These are phyloP conservation scores for Eolophus roseicapilla DNA, from an alignment of 2,113 vertebrate species.

Conservation along the genomic window DNA sequence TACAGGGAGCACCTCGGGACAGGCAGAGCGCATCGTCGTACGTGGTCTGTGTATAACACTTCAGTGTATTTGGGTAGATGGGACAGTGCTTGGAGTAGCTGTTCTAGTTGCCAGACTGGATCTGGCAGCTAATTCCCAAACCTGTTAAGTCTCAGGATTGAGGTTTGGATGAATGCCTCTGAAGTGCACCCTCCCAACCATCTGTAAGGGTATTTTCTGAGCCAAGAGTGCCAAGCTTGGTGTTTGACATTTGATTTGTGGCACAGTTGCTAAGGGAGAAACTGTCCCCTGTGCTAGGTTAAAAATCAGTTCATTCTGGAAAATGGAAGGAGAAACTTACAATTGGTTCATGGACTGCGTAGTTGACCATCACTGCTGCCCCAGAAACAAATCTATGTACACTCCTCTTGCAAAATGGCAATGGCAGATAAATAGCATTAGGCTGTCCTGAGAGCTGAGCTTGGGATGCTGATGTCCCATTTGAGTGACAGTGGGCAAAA, in stretches of 20 bases:
- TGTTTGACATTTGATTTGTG: background rate
- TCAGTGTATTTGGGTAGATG: background rate
- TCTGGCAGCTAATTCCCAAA: background rate
- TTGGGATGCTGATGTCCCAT: background rate
- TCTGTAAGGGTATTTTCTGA: background rate
- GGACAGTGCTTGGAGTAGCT: background rate
- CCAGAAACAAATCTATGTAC: fast-evolving
- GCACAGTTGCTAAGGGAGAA: background rate
- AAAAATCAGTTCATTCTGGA: background rate
- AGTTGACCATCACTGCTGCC: background rate
- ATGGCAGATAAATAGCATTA: background rate
- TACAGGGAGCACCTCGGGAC: background rate
- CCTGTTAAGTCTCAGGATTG: background rate
- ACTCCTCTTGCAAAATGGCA: background rate
- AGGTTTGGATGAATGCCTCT: background rate
- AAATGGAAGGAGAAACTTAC: background rate
- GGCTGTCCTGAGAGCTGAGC: background rate
- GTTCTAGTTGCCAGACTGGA: background rate
- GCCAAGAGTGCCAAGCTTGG: background rate
- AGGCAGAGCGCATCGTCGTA: fast-evolving
- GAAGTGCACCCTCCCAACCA: background rate
- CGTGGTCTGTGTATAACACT: background rate
- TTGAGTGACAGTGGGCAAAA: background rate
- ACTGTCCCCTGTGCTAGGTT: background rate
- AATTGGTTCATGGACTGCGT: background rate